Evolutionary conservation across 64 coral and sea anemone genomes (phyloP), one percentile per base, ranked within the genome.

Genomic region (Anthopleura sola): DNA sequence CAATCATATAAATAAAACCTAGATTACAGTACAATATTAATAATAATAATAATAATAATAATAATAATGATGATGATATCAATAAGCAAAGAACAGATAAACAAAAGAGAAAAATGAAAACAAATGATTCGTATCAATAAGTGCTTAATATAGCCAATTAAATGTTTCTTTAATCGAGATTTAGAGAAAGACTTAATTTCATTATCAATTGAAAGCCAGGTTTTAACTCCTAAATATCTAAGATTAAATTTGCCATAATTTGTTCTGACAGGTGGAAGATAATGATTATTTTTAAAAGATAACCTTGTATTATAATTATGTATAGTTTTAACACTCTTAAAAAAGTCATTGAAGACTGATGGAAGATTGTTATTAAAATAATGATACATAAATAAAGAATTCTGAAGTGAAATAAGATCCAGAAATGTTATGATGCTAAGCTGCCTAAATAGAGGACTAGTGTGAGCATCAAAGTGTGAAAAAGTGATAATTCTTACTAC

Each of bases 211-310:
- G 64, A 48, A 90, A 78, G 84, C 88, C 88, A 90, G 36, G 80
- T 78, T 84, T 85, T 90, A 78, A 75, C 88, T 47, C 88, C 82
- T 39, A 49, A 64, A 55, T 47, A 90, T 55, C 51, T 83, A 55
- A 86, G 55, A 77, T 86, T 91, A 49, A 91, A 91, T 79, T 86
- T 91, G 20, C 83, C 74, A 60, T 86, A 91, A 50, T 91, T 86
- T 0, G 89, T 91, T 44, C 83, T 78, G 32, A 85, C 60, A 78
- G 80, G 77, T 58, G 74, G 89, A 46, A 91, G 69, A 78, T 86
- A 91, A 79, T 85, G 80, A 24, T 83, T 85, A 16, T 55, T 78
- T 49, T 81, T 86, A 60, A 2, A 66, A 21, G 69, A 83, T 60
- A 91, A 69, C 68, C 83, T 85, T 44, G 89, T 80, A 78, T 85